These are phyloP conservation scores for Papilio polytes DNA, from an alignment of 1,140 invertebrate genomes.

Conservation along the genomic window DNA sequence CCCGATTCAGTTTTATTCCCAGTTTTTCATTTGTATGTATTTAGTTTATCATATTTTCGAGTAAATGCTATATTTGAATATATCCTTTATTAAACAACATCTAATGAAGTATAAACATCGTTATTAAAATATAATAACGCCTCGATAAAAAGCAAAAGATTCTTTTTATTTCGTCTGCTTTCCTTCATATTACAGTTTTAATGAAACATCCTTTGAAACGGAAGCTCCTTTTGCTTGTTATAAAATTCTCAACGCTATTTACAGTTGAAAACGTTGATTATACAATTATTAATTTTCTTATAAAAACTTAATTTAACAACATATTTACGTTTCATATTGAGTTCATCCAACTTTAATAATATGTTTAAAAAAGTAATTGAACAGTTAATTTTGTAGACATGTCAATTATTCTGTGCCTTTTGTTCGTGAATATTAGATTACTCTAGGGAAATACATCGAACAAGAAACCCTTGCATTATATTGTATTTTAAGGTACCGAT, in stretches of 20 bases:
- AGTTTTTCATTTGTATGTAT: too few species aligned
- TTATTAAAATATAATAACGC: slow-evolving; percentile 15
- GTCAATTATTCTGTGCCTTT: slow-evolving; percentile 4
- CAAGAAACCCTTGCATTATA: slow-evolving; percentile 2
- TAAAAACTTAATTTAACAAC: background rate
- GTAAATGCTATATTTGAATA: slow-evolving; percentile 1
- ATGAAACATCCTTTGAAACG: slow-evolving; percentile 27
- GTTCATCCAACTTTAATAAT: background rate
- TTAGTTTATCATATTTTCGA: background rate
- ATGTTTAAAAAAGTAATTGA: background rate
- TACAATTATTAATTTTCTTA: background rate
- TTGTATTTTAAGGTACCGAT: background rate
- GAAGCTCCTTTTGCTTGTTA: slow-evolving; percentile 11
- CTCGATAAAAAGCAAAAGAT: slow-evolving; percentile 2
- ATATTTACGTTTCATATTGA: background rate
- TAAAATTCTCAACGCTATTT: slow-evolving; percentile 17
- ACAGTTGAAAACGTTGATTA: slow-evolving; percentile 7
- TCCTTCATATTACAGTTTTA: slow-evolving; percentile 17
- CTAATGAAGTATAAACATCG: background rate
- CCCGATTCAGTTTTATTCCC: too few species aligned
- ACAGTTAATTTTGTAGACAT: slow-evolving; percentile 1
- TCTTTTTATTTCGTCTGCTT: slow-evolving; percentile 23
- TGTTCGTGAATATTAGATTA: background rate
- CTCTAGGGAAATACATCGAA: background rate
- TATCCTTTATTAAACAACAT: background rate